A percentile compares a stretch with the other conserved stretches of the same genome.
Conservation (phyloP, 2,888 invertebrate genomes). For the Macrophya annulata region DNA sequence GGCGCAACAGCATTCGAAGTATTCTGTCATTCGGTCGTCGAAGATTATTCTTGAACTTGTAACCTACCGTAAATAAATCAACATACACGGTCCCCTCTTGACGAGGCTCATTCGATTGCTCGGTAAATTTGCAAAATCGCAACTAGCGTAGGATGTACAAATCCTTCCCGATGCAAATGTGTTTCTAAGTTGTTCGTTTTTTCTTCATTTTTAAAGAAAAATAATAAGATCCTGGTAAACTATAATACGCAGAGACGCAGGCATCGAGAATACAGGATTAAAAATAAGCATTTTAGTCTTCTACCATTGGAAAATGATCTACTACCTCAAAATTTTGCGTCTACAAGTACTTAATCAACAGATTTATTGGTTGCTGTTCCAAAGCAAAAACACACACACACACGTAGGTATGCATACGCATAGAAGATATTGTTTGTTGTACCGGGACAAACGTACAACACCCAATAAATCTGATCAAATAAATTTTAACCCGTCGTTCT, state of each 20-base stretch:
- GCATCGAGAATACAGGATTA: background rate
- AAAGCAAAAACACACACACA: background rate
- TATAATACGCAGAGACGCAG: too few relatives aligned
- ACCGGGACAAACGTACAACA: slow-evolving; percentile 30
- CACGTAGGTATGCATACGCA: background rate
- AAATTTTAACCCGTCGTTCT: slow-evolving; percentile 33
- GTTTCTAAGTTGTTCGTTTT: too few relatives aligned
- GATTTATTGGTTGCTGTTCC: background rate
- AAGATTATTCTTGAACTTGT: slow-evolving; percentile 14
- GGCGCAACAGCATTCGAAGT: background rate
- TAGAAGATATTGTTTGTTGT: background rate
- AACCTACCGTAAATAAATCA: background rate
- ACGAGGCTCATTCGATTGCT: slow-evolving; percentile 14
- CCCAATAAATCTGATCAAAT: slow-evolving; percentile 46
- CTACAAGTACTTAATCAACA: background rate
- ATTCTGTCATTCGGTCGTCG: slow-evolving; percentile 22
- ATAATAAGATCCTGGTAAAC: too few relatives aligned
- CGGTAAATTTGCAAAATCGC: background rate
- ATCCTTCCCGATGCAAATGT: background rate
- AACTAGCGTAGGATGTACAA: background rate
- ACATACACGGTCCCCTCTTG: background rate
- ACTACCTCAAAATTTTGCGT: background rate
- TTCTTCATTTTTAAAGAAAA: too few relatives aligned
- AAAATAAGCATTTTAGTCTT: background rate
- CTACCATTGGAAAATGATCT: background rate